Conservation (phyloP, 92 coral and sea anemone species). For the Zoanthus sansibaricus region DNA sequence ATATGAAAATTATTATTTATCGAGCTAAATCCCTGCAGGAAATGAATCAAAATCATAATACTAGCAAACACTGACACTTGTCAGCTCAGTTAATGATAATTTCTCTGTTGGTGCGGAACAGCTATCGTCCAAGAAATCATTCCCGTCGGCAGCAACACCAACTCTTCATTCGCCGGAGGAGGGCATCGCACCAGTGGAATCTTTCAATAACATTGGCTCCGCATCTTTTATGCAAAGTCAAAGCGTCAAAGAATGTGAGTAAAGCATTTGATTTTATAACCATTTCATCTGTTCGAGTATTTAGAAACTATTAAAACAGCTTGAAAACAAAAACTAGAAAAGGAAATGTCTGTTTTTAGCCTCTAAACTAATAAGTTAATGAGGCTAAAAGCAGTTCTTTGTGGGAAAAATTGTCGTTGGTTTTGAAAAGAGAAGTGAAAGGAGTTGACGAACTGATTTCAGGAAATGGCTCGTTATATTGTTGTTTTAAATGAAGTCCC, state of each 20-base stretch:
- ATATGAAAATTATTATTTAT: neutral
- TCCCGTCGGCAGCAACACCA: conserved; percentile 13
- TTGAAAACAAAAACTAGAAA: neutral
- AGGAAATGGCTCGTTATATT: neutral
- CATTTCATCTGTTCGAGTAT: neutral
- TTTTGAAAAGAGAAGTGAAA: neutral
- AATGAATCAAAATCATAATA: conserved; percentile 7
- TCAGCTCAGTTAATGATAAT: conserved; percentile 4
- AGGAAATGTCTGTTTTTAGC: neutral
- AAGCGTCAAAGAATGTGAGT: conserved; percentile 44
- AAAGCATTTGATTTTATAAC: neutral
- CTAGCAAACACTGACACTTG: conserved; percentile 10
- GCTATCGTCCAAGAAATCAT: conserved; percentile 40
- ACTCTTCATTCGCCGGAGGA: conserved; percentile 33
- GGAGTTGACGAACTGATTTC: neutral
- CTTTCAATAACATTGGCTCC: conserved; percentile 41
- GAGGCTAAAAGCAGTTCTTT: neutral
- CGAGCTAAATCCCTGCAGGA: conserved; percentile 13
- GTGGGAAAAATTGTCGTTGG: neutral
- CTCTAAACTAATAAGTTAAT: neutral
- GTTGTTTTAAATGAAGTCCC: neutral
- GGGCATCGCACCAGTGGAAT: conserved; percentile 44
- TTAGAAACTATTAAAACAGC: neutral
- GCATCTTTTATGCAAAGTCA: conserved; percentile 44
- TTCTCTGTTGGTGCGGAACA: conserved; percentile 17